Percentiles rank a stretch among this genome's conserved stretches.
Conservation (phyloP, 1,140 invertebrate species). For the Caenorhabditis brenneri region DNA sequence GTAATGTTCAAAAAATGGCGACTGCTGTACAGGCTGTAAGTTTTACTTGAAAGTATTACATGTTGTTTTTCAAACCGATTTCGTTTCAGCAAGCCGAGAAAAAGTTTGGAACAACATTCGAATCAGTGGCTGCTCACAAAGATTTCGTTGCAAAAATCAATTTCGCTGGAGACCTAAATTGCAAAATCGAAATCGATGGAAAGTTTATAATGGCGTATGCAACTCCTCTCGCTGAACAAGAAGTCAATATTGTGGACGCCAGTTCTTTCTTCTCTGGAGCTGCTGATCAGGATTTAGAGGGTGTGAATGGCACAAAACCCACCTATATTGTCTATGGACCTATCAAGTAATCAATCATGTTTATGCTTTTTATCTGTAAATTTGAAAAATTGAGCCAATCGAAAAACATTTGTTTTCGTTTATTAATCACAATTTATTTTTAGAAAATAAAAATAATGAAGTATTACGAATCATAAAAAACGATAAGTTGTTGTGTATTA, state of each 20-base stretch:
- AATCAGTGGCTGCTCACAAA: conserved; percentile 52
- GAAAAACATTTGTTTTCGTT: background rate
- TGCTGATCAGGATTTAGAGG: conserved; percentile 7
- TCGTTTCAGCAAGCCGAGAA: conserved; percentile 52
- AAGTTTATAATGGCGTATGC: conserved; percentile 58
- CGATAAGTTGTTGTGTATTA: background rate
- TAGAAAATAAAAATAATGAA: background rate
- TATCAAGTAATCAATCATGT: background rate
- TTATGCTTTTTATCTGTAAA: too few relatives aligned
- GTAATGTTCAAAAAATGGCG: conserved; percentile 58
- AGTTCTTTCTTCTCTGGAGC: conserved; percentile 55
- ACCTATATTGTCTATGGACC: conserved; percentile 58
- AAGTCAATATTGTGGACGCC: conserved; percentile 57
- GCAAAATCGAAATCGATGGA: conserved; percentile 57
- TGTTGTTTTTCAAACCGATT: background rate
- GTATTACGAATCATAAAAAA: conserved; percentile 21
- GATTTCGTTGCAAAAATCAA: conserved; percentile 58
- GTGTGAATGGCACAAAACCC: conserved; percentile 49
- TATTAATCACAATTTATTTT: background rate
- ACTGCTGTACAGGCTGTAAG: conserved; percentile 46
- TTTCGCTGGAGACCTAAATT: conserved; percentile 57
- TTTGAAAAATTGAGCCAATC: too few relatives aligned
- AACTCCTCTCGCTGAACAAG: conserved; percentile 43
- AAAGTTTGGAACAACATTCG: conserved; percentile 53
- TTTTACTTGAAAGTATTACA: background rate